These are phyloP conservation scores for Hecatera dysodea DNA, from an alignment of 2,888 invertebrate species.

Conservation along the genomic window DNA sequence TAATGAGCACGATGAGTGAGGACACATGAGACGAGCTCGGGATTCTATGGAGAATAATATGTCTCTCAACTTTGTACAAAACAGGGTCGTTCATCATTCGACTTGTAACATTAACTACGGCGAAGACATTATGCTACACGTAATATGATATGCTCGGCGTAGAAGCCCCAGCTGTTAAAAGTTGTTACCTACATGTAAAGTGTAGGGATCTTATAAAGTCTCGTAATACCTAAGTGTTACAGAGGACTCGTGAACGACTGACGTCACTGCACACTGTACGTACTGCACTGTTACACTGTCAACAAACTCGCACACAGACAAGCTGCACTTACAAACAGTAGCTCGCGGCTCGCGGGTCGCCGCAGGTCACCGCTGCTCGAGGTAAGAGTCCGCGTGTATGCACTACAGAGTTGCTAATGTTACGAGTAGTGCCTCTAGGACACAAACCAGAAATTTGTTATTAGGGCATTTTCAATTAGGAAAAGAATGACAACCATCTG, in stretches of 20 bases:
- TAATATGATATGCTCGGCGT: background rate
- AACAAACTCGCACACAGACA: background rate
- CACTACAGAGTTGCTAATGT: background rate
- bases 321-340: slow-evolving; percentile 10
- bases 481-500: background rate
- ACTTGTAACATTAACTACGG: slow-evolving; percentile 1
- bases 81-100: slow-evolving; percentile 7
- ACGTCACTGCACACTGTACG: background rate
- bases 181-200: background rate
- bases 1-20: slow-evolving; percentile 27
- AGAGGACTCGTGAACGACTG: background rate
- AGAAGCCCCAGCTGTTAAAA: background rate
- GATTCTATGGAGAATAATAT: slow-evolving; percentile 5
- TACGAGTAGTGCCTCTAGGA: background rate
- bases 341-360: background rate
- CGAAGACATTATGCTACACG: background rate
- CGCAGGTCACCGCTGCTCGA: background rate
- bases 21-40: slow-evolving; percentile 30
- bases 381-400: too few relatives aligned
- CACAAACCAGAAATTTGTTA: background rate
- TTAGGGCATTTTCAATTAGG: background rate
- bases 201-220: background rate
- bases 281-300: background rate
- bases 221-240: background rate
- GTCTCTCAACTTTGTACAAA: slow-evolving; percentile 11